Conservation (phyloP, 2,113 vertebrate genomes). For the Riparia riparia region DNA sequence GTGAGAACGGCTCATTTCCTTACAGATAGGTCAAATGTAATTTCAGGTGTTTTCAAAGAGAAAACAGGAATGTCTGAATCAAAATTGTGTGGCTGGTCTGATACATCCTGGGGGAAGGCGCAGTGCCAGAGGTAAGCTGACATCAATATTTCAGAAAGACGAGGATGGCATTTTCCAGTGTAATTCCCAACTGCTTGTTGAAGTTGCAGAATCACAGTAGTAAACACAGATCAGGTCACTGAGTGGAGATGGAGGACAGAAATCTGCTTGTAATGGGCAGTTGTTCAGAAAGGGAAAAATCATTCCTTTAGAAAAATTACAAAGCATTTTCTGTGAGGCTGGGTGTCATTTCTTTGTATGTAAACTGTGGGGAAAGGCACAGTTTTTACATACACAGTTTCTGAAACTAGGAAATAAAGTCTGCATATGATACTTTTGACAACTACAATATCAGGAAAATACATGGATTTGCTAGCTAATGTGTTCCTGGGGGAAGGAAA, state of each 20-base stretch:
- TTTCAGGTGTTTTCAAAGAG: background rate
- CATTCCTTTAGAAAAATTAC: background rate
- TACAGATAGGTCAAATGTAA: background rate
- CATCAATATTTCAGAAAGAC: background rate
- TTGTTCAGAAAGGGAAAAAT: background rate
- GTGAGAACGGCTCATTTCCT: background rate
- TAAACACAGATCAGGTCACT: background rate
- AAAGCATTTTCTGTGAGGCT: background rate
- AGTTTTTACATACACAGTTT: background rate
- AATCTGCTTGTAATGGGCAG: background rate
- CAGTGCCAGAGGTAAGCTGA: background rate
- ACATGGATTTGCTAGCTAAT: background rate
- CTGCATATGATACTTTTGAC: background rate
- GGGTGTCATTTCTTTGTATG: background rate
- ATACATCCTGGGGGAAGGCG: background rate
- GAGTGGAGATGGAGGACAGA: background rate
- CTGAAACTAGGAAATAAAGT: background rate
- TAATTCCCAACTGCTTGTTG: background rate
- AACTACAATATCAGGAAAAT: background rate
- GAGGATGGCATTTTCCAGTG: background rate
- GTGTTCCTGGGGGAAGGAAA: background rate
- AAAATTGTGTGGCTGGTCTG: background rate
- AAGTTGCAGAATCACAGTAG: background rate
- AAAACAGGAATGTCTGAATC: background rate
- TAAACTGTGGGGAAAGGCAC: background rate